phyloP scores from a whole-genome alignment of 2,797 vertebrate genomes.

The Eurystomus glaucurus region DNA sequence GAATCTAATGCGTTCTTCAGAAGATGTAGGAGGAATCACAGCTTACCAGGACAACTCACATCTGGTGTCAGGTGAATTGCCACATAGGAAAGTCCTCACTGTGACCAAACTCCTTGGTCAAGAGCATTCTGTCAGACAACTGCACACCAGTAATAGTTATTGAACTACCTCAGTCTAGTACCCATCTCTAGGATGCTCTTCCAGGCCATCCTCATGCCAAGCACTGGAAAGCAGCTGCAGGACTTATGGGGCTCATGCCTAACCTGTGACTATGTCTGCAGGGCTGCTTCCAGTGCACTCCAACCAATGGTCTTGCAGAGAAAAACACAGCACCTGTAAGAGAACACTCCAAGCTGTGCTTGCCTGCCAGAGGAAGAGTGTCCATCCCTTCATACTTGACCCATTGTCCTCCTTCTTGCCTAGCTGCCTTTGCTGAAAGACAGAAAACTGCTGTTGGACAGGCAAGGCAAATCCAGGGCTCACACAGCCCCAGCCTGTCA shows the following conservation, averaged over 20 bases:
- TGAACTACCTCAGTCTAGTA: background rate
- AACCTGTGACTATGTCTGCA: background rate
- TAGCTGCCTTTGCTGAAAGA: background rate
- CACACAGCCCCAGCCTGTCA: background rate
- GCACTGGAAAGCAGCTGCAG: background rate
- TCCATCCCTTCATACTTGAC: background rate
- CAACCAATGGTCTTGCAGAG: background rate
- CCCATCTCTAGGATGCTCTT: background rate
- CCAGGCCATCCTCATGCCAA: background rate
- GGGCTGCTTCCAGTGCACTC: background rate
- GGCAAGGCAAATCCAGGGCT: background rate
- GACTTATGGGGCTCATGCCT: background rate
- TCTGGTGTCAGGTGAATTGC: background rate
- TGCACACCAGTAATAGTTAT: background rate
- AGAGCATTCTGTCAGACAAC: background rate
- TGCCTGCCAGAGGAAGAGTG: background rate
- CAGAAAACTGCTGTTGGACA: background rate
- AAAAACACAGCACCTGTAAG: rapidly evolving
- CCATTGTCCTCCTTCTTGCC: background rate
- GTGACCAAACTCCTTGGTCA: background rate
- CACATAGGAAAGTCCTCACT: background rate
- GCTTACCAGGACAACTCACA: background rate
- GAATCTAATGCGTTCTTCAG: rapidly evolving
- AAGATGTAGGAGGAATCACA: background rate
- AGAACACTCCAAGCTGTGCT: background rate